Conservation (phyloP, 2,888 invertebrate species). For the Plebejus argus region DNA sequence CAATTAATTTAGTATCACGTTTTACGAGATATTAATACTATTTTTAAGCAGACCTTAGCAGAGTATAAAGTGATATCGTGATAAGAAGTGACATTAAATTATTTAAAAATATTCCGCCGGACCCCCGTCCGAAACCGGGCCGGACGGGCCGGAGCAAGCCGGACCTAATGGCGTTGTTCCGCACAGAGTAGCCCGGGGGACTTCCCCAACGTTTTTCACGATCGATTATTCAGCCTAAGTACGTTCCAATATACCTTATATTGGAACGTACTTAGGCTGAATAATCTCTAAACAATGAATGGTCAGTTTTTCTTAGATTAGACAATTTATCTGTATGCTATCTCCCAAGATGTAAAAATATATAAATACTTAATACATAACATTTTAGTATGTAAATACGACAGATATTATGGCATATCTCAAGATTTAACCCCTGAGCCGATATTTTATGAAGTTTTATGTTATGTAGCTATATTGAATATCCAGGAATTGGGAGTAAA, state of each 20-base stretch:
- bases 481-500: no score
- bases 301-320: background rate
- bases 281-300: background rate
- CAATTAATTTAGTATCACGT: no score
- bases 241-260: no score
- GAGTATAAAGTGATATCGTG: background rate
- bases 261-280: constrained; percentile 13
- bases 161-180: constrained; percentile 15
- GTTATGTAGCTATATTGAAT: no score
- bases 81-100: constrained; percentile 1
- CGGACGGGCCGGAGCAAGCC: background rate
- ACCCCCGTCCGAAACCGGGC: background rate
- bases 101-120: constrained; percentile 8
- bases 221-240: constrained; percentile 28
- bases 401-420: no score
- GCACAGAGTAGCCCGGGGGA: constrained; percentile 22
- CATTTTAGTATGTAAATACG: no score
- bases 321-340: background rate
- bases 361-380: no score
- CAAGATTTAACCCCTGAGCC: no score
- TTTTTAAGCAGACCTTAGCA: background rate
- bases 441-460: no score
- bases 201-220: constrained; percentile 9
- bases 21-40: no score
- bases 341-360: no score